A percentile compares a stretch with the other conserved stretches of the same genome.
These are phyloP conservation scores for Whitmania pigra DNA, from an alignment of 1,140 invertebrate species.

Conservation along the genomic window DNA sequence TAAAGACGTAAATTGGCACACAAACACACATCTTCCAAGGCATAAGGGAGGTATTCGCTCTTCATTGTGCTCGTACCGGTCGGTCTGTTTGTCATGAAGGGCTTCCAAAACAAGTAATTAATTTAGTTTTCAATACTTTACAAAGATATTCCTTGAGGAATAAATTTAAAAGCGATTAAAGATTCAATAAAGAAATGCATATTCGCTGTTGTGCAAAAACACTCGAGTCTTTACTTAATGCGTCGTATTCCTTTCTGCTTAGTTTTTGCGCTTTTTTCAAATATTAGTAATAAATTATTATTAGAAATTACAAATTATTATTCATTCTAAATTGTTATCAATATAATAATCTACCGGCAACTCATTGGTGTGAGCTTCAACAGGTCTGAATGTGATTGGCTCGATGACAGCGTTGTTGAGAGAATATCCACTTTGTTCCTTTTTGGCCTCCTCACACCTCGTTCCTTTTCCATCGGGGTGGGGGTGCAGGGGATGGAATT, in stretches of 20 bases:
- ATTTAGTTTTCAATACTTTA: no score
- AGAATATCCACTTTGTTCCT: neutral
- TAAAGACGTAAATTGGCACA: neutral
- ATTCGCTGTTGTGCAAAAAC: no score
- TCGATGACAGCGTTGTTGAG: neutral
- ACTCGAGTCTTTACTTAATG: no score
- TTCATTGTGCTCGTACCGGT: neutral
- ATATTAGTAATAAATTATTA: no score
- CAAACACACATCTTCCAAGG: neutral
- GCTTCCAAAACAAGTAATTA: neutral
- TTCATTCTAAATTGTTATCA: no score
- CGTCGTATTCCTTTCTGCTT: no score
- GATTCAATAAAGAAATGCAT: no score
- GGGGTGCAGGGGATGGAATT: neutral
- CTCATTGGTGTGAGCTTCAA: neutral
- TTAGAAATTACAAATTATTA: no score
- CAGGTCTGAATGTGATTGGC: neutral
- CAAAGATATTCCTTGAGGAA: no score
- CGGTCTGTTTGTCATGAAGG: neutral
- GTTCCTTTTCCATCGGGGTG: neutral
- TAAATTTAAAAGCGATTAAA: no score
- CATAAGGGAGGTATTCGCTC: constrained; percentile 4
- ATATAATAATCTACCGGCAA: neutral
- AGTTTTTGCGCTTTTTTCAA: no score
- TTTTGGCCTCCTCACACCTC: neutral